phyloP scores from a whole-genome alignment of 2,888 invertebrate genomes.

The Dolichomitus sp. region DNA sequence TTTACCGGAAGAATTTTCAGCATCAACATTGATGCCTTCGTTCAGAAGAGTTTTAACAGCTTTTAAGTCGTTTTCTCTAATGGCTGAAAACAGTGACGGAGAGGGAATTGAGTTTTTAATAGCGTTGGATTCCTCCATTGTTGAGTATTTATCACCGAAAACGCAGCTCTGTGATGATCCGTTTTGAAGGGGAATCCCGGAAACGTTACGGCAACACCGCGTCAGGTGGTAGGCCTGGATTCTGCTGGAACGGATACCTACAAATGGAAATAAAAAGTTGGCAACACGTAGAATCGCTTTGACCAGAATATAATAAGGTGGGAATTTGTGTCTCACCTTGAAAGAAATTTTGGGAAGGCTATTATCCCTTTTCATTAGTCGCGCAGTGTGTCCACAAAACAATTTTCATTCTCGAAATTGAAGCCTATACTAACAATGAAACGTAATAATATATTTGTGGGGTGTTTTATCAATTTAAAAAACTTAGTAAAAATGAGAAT shows the following conservation, averaged over 20 bases:
- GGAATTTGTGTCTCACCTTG: background rate
- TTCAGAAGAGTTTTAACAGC: background rate
- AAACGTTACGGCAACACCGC: background rate
- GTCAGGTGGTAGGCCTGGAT: background rate
- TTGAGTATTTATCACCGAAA: background rate
- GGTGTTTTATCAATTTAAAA: no score
- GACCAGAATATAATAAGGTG: background rate
- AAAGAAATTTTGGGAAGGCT: background rate
- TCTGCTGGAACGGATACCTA: background rate
- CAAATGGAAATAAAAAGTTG: background rate
- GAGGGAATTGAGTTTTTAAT: background rate
- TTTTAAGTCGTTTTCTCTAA: background rate
- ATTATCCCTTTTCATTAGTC: background rate
- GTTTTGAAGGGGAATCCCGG: background rate
- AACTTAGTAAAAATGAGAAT: no score
- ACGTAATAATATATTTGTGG: background rate
- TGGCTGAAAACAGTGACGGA: background rate
- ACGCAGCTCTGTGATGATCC: background rate
- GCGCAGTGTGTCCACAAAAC: background rate
- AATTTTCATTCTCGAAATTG: background rate
- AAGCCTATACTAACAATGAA: background rate
- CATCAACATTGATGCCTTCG: constrained; percentile 5
- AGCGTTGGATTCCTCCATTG: background rate
- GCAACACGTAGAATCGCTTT: background rate
- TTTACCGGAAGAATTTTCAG: background rate